Conservation (phyloP, 35 echinoderm and acorn worm species). For the Ophioderma brevispina region DNA sequence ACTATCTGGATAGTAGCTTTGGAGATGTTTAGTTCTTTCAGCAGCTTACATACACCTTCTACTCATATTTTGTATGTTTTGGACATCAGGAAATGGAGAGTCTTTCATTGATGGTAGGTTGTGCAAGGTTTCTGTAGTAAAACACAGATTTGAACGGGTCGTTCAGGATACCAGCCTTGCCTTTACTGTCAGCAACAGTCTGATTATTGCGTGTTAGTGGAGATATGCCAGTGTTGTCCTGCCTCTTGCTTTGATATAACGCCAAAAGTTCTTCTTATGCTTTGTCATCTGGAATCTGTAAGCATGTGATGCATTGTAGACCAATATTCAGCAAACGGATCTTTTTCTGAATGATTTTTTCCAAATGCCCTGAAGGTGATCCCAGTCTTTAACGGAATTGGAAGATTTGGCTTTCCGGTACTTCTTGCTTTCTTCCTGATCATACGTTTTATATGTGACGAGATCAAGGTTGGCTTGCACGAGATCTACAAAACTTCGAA, state of each 20-base stretch:
- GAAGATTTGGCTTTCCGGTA: conserved; percentile 5
- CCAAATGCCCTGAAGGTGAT: neutral
- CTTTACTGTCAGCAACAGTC: conserved; percentile 35
- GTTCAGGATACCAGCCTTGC: neutral
- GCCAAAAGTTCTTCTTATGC: conserved; percentile 34
- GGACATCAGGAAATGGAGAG: conserved; percentile 21
- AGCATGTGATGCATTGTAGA: too few species aligned
- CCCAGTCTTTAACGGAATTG: neutral
- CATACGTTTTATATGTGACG: conserved; percentile 26
- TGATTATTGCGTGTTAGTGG: neutral
- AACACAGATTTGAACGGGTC: neutral
- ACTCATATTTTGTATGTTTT: neutral
- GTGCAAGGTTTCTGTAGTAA: neutral
- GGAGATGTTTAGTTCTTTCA: conserved; percentile 12
- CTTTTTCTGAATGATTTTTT: conserved; percentile 26
- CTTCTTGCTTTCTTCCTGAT: conserved; percentile 48
- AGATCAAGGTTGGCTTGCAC: conserved; percentile 40
- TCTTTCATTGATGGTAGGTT: neutral
- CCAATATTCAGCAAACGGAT: conserved; percentile 32
- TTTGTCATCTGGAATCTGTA: conserved; percentile 34
- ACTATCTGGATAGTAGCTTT: conserved; percentile 33
- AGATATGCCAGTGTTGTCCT: conserved; percentile 17
- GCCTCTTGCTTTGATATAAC: conserved; percentile 40
- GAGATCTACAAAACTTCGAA: neutral
- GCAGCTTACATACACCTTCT: conserved; percentile 14